Conservation (phyloP, 2,797 vertebrate genomes). For the Phalloptychus januarius region DNA sequence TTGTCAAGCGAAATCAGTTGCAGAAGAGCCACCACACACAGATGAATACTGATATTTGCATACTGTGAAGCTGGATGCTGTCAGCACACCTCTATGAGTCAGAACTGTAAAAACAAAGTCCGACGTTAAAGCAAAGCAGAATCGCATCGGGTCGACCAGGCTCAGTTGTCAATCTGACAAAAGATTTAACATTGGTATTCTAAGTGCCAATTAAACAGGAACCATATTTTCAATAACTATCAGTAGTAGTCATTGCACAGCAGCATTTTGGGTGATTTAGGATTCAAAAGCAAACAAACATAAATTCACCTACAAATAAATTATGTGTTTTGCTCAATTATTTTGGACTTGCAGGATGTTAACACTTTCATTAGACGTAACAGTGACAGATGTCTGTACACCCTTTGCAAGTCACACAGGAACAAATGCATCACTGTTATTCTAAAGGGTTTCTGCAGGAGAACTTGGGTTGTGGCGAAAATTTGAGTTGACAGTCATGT, state of each 20-base stretch:
- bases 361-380: background rate
- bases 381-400: background rate
- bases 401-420: background rate
- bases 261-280: background rate
- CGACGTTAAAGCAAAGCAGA: slow-evolving; percentile 46
- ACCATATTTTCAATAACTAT: background rate
- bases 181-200: slow-evolving; percentile 9
- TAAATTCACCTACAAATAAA: background rate
- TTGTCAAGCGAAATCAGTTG: too few species aligned
- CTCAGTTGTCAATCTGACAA: slow-evolving; percentile 25
- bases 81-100: too few species aligned
- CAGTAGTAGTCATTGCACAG: background rate
- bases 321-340: background rate
- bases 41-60: too few species aligned
- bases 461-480: background rate
- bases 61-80: too few species aligned
- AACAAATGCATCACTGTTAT: background rate
- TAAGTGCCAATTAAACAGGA: background rate
- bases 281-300: background rate
- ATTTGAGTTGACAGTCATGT: background rate
- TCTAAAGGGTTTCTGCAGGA: background rate
- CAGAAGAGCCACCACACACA: too few species aligned
- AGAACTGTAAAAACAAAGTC: slow-evolving; percentile 27
- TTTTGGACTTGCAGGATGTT: background rate
- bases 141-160: background rate